A percentile compares a stretch with the other conserved stretches of the same genome.
phyloP scores from a whole-genome alignment of 1,140 invertebrate species.

The Heliconius congener region DNA sequence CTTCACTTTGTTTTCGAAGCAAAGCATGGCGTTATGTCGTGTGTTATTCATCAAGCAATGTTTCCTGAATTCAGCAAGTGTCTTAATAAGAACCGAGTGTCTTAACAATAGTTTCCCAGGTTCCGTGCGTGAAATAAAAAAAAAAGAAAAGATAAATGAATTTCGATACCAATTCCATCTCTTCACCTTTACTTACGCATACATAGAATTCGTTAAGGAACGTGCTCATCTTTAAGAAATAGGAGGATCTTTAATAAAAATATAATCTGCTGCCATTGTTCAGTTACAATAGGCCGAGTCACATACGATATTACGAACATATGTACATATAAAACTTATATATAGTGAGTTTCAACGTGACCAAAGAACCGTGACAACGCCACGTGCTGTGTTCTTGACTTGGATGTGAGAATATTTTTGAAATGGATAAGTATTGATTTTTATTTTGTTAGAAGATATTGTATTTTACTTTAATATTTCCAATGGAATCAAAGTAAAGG shows the following conservation, averaged over 20 bases:
- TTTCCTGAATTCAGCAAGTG: too few relatives aligned
- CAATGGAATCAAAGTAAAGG: too few relatives aligned
- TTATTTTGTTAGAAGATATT: too few relatives aligned
- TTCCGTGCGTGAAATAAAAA: too few relatives aligned
- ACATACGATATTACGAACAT: conserved; percentile 37
- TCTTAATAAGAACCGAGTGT: too few relatives aligned
- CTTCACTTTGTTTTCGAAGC: too few relatives aligned
- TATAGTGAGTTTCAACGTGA: conserved; percentile 41
- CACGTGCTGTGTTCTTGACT: conserved; percentile 43
- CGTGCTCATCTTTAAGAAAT: conserved; percentile 4
- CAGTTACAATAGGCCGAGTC: conserved; percentile 41
- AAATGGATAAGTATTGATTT: conserved; percentile 16
- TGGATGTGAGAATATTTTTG: neutral
- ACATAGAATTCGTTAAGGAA: neutral
- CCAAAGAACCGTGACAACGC: conserved; percentile 53
- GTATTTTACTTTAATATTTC: too few relatives aligned
- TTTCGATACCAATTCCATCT: neutral
- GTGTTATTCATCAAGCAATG: too few relatives aligned
- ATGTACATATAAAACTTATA: conserved; percentile 25
- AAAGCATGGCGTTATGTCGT: too few relatives aligned
- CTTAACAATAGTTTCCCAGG: too few relatives aligned
- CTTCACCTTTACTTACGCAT: neutral
- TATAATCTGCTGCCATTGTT: conserved; percentile 45
- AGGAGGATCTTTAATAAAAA: conserved; percentile 42
- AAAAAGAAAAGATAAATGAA: neutral